Conservation (phyloP, 2,113 vertebrate genomes). For the Eulemur rufifrons region DNA sequence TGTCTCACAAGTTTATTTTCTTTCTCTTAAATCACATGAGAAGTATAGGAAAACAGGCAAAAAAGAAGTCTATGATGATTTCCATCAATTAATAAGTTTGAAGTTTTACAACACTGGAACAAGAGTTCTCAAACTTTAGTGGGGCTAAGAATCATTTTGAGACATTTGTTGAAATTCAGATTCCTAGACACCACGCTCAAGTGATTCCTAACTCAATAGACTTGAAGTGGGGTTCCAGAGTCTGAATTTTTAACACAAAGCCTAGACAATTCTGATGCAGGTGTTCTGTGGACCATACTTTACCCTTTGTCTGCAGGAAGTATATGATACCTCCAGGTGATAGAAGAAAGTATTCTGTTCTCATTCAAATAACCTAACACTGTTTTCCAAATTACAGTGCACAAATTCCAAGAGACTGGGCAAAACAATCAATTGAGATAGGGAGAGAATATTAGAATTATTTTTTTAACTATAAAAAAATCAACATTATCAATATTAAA, state of each 20-base stretch:
- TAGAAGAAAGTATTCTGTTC: not conserved
- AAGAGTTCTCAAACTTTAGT: not conserved
- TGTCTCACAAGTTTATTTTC: not conserved
- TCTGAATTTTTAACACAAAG: not conserved
- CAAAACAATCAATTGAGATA: not conserved
- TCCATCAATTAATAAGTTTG: not conserved
- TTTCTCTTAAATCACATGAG: not conserved
- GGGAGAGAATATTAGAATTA: not conserved
- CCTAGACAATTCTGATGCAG: not conserved
- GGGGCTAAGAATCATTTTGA: not conserved
- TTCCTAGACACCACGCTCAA: not conserved
- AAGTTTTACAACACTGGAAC: not conserved
- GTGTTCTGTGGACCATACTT: not conserved
- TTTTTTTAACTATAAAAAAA: not conserved
- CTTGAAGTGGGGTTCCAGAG: not conserved
- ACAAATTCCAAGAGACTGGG: not conserved
- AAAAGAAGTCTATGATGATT: not conserved
- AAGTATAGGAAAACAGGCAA: not conserved
- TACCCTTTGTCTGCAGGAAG: not conserved
- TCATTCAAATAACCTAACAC: not conserved
- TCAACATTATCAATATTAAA: not conserved
- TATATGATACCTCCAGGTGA: not conserved
- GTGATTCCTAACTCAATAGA: not conserved
- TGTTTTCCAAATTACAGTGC: not conserved
- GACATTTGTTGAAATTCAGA: not conserved